These are phyloP conservation scores for Ophonus ardosiacus DNA, from an alignment of 2,888 invertebrate genomes.

Conservation along the genomic window DNA sequence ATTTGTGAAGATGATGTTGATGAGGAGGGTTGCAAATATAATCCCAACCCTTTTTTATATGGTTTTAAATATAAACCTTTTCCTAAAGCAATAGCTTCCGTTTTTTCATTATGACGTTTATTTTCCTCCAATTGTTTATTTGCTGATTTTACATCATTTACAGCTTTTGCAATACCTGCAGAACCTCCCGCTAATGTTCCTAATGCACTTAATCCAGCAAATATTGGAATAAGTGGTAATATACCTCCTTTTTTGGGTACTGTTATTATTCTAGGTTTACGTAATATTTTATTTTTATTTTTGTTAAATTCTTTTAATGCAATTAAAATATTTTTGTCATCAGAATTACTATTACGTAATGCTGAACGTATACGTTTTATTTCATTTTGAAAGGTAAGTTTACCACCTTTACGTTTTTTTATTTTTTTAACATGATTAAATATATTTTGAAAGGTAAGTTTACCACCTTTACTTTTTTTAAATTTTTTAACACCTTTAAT, in stretches of 20 bases:
- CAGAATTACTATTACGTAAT: neutral
- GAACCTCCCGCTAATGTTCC: conserved; percentile 72
- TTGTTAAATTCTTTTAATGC: conserved; percentile 49
- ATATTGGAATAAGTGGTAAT: conserved; percentile 71
- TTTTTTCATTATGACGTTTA: conserved; percentile 71
- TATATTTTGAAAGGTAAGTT: neutral
- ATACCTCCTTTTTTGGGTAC: conserved; percentile 71
- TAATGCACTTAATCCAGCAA: conserved; percentile 71
- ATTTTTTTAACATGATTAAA: too few species aligned
- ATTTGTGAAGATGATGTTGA: neutral
- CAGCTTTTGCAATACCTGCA: conserved; percentile 71
- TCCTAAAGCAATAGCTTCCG: conserved; percentile 72
- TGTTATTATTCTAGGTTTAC: conserved; percentile 69
- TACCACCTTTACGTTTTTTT: too few species aligned
- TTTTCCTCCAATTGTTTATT: conserved; percentile 70
- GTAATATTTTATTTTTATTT: conserved; percentile 23
- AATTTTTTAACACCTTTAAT: too few species aligned
- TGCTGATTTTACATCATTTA: conserved; percentile 70
- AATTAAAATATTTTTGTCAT: conserved; percentile 25
- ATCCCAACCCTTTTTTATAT: conserved; percentile 60
- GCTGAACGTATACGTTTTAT: neutral
- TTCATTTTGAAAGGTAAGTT: neutral
- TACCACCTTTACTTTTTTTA: neutral
- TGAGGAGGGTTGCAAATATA: conserved; percentile 60
- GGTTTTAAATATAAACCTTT: conserved; percentile 67